phyloP scores from a whole-genome alignment of 1,140 invertebrate species.

The Bombus vancouverensis region DNA sequence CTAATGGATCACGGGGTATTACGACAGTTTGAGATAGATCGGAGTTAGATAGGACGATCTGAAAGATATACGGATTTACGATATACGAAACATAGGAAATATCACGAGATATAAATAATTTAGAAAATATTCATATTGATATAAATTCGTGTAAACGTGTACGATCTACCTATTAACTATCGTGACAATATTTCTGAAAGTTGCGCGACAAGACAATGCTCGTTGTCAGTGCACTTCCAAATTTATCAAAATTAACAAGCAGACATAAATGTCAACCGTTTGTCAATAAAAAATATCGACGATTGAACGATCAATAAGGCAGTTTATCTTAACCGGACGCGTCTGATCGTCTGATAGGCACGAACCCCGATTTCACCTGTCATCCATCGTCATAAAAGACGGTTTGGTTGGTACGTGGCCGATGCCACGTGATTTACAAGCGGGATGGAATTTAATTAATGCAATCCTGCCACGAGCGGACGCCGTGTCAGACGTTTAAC shows the following conservation, averaged over 20 bases:
- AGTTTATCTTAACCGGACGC: neutral
- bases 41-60: too few relatives aligned
- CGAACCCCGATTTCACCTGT: neutral
- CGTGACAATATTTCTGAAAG: neutral
- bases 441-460: slow-evolving; percentile 48
- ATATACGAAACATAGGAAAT: neutral
- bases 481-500: slow-evolving; percentile 41
- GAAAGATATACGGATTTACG: neutral
- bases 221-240: too few relatives aligned
- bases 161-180: too few relatives aligned
- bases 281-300: neutral
- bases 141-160: too few relatives aligned
- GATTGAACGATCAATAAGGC: neutral
- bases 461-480: slow-evolving; percentile 27
- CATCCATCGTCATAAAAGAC: slow-evolving; percentile 21
- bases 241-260: neutral
- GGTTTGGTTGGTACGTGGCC: neutral
- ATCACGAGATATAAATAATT: too few relatives aligned
- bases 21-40: neutral
- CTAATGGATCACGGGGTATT: neutral
- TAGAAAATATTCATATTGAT: too few relatives aligned
- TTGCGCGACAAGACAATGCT: neutral
- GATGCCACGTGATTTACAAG: slow-evolving; percentile 40
- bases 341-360: neutral
- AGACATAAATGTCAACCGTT: neutral